phyloP scores from a whole-genome alignment of 2,113 vertebrate genomes.

The Syngnathus floridae region DNA sequence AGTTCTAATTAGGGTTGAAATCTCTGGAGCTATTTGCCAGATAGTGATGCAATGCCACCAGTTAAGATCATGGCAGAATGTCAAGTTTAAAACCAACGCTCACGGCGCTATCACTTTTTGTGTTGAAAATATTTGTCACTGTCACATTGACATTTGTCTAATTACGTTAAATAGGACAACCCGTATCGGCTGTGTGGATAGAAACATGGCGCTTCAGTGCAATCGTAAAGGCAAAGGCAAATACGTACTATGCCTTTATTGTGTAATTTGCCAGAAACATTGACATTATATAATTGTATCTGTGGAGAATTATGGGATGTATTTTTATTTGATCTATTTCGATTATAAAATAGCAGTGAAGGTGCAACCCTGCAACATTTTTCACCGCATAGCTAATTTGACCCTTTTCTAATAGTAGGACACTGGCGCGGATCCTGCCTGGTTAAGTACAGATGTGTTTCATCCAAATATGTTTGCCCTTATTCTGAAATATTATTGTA shows the following conservation, averaged over 20 bases:
- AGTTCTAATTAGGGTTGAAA: not conserved
- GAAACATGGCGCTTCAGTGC: not conserved
- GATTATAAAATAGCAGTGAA: slow-evolving; percentile 7
- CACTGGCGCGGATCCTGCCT: not conserved
- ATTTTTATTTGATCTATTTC: not conserved
- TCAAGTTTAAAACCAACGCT: not conserved
- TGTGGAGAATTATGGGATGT: not conserved
- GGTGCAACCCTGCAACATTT: slow-evolving; percentile 42
- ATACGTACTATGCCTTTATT: not conserved
- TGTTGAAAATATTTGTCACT: not conserved
- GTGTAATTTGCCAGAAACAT: not conserved
- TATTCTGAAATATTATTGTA: not conserved
- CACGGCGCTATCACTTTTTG: not conserved
- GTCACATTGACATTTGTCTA: not conserved
- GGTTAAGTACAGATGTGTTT: not conserved
- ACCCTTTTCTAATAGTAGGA: slow-evolving; percentile 25
- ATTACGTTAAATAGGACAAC: not conserved
- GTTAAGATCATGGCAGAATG: not conserved
- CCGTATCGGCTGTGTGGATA: not conserved
- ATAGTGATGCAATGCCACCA: not conserved
- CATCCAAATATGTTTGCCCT: not conserved
- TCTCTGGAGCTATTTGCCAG: not conserved
- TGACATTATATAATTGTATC: not conserved
- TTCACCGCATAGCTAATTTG: slow-evolving; percentile 35
- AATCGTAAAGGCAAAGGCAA: not conserved